Percentiles rank a stretch among this genome's conserved stretches.
Conservation (phyloP, 2,888 invertebrate genomes). For the Microlaimidae sp. region DNA sequence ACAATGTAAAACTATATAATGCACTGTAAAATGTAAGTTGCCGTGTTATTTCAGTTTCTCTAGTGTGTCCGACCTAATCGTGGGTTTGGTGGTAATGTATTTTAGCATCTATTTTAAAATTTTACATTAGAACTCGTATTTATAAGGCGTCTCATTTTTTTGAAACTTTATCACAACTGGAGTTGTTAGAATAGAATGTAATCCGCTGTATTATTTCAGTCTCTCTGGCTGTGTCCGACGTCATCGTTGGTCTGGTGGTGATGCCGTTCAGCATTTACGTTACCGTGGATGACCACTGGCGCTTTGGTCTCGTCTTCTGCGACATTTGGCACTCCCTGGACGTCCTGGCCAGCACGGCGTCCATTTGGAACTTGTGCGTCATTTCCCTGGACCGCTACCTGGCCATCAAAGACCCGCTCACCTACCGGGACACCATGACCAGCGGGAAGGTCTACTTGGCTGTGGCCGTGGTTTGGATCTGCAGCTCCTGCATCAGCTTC, state of each 20-base stretch:
- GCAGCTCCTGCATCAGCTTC: constrained; percentile 88
- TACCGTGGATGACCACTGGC: neutral
- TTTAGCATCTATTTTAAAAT: too few relatives aligned
- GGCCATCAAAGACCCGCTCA: constrained; percentile 96
- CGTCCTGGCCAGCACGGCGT: constrained; percentile 88
- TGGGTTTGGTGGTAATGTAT: too few relatives aligned
- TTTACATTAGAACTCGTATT: too few relatives aligned
- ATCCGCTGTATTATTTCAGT: too few relatives aligned
- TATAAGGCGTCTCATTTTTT: too few relatives aligned
- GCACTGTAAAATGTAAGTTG: too few relatives aligned
- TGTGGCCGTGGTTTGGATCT: constrained; percentile 86
- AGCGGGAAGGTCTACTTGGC: constrained; percentile 63
- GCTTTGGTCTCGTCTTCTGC: constrained; percentile 42
- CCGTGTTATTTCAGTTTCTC: too few relatives aligned
- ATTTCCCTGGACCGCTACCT: constrained; percentile 44
- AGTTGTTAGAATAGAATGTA: too few relatives aligned
- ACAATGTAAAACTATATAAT: too few relatives aligned
- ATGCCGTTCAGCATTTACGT: constrained; percentile 59
- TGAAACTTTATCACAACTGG: too few relatives aligned
- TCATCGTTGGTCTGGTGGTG: constrained; percentile 82
- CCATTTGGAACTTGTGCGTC: constrained; percentile 88
- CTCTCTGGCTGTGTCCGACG: constrained; percentile 86
- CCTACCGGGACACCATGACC: constrained; percentile 87
- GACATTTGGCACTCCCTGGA: constrained; percentile 93
- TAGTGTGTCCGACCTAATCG: too few relatives aligned